Percentiles rank a stretch among this genome's conserved stretches.
Conservation (phyloP, 2,797 vertebrate species). For the Myripristis jacobus region DNA sequence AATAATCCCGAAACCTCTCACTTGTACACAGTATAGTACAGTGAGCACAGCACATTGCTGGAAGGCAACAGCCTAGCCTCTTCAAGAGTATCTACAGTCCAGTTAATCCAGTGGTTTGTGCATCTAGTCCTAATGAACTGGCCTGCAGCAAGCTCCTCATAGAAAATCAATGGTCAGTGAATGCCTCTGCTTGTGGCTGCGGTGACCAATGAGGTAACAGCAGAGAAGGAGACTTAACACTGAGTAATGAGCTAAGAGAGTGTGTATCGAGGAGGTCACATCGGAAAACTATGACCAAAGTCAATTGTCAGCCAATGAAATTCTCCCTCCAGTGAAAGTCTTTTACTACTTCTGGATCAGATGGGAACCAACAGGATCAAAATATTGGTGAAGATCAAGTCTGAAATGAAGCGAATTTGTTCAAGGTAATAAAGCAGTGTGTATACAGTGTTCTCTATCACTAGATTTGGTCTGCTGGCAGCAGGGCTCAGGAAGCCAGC, state of each 20-base stretch:
- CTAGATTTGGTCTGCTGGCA: conserved; percentile 56
- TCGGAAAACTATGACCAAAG: conserved; percentile 49
- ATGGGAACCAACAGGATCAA: conserved; percentile 29
- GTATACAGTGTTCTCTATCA: conserved; percentile 42
- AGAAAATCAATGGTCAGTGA: conserved; percentile 82
- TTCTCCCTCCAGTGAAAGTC: conserved; percentile 15
- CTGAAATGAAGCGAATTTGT: conserved; percentile 48
- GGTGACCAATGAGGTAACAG: conserved; percentile 68
- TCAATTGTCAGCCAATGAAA: conserved; percentile 19
- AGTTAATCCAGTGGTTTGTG: conserved; percentile 73
- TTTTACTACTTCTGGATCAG: neutral
- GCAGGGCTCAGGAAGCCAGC: conserved; percentile 56
- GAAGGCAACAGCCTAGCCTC: conserved; percentile 35
- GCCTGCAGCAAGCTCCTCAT: conserved; percentile 73
- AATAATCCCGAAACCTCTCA: neutral
- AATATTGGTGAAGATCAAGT: conserved; percentile 37
- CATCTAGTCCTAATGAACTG: conserved; percentile 74
- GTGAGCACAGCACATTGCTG: conserved; percentile 16
- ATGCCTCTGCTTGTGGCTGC: conserved; percentile 70
- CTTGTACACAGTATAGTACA: neutral
- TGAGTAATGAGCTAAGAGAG: conserved; percentile 76
- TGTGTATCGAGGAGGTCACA: conserved; percentile 38
- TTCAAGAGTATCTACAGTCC: conserved; percentile 43
- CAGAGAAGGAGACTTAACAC: conserved; percentile 65
- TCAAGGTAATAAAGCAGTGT: conserved; percentile 45